Evolutionary conservation across 2,113 vertebrate species (phyloP).

Genomic region (Nansenia antarctica): DNA sequence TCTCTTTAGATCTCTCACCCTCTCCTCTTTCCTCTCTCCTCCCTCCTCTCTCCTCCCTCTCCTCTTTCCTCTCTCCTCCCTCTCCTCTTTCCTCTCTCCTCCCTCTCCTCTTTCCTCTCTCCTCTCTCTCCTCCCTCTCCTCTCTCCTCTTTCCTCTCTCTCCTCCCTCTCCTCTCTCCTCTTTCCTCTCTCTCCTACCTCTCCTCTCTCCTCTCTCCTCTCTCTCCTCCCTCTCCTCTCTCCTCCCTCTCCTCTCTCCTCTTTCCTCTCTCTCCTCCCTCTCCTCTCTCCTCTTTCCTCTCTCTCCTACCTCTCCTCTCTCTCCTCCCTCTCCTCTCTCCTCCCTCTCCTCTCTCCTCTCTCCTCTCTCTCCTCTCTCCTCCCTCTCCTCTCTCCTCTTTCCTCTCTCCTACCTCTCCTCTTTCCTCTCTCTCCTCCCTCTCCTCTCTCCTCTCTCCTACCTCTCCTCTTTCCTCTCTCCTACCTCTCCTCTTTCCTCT

Average conservation of each 20-base stretch:
- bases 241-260: not conserved
- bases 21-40: not conserved
- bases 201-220: not conserved
- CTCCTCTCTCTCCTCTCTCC: not conserved
- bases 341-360: not conserved
- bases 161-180: not conserved
- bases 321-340: not conserved
- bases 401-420: not conserved
- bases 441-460: not conserved
- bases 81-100: constrained; percentile 32
- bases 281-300: not conserved
- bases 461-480: not conserved
- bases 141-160: not conserved
- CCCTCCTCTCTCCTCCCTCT: not conserved
- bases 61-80: not conserved
- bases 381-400: not conserved
- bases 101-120: not conserved
- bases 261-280: not conserved
- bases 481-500: too few species aligned
- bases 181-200: not conserved
- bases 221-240: constrained; percentile 1
- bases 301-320: not conserved
- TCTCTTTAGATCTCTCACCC: not conserved
- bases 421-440: not conserved
- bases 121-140: not conserved